Evolutionary conservation across 2,113 vertebrate species (phyloP).

Genomic region (Pluvialis apricaria): DNA sequence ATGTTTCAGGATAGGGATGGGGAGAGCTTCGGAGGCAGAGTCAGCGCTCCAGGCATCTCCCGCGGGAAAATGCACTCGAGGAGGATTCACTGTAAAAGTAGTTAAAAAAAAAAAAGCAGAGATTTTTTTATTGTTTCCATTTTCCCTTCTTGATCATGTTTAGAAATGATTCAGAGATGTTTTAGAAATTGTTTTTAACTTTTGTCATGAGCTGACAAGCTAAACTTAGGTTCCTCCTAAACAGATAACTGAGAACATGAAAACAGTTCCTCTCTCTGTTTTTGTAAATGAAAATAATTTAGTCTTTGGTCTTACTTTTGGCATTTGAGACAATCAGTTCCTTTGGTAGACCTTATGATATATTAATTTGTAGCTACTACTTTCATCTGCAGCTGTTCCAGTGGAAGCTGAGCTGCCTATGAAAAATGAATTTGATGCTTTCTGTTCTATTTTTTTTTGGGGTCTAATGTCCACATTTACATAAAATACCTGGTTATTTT

Average conservation of each 20-base stretch:
- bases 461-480: constrained; percentile 48
- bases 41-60: neutral
- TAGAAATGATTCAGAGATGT: neutral
- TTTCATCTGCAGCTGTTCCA: constrained; percentile 49
- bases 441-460: constrained; percentile 33
- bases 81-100: neutral
- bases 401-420: neutral
- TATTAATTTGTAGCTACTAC: constrained; percentile 45
- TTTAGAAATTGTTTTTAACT: neutral
- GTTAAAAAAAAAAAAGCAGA: neutral
- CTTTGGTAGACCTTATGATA: constrained; percentile 27
- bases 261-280: neutral
- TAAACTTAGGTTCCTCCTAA: constrained; percentile 10
- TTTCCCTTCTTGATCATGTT: neutral
- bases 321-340: constrained; percentile 11
- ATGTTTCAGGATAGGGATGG: neutral
- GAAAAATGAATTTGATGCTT: constrained; percentile 36
- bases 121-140: neutral
- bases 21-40: neutral
- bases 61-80: rapidly evolving
- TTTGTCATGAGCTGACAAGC: neutral
- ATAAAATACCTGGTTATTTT: constrained; percentile 44
- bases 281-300: constrained; percentile 39
- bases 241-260: neutral
- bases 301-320: constrained; percentile 36